A percentile compares a stretch with the other conserved stretches of the same genome.
Evolutionary conservation across 2,113 vertebrate genomes (phyloP).

Genomic region (Papio anubis): DNA sequence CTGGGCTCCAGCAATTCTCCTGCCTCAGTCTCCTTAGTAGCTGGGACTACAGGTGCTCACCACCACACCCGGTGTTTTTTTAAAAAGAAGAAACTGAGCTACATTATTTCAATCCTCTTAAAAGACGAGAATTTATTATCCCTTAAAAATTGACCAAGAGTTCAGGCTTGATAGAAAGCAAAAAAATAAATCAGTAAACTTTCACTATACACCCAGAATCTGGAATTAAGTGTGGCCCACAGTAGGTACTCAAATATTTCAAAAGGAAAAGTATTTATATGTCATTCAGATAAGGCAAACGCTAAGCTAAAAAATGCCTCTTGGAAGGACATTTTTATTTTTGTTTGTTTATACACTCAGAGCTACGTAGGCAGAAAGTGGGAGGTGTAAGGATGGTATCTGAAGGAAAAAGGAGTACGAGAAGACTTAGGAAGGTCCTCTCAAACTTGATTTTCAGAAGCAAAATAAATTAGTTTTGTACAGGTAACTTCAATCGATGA

Average conservation of each 20-base stretch:
- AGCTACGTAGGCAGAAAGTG: background rate
- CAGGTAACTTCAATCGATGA: background rate
- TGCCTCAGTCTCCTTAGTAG: background rate
- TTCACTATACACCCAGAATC: background rate
- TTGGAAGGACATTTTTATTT: background rate
- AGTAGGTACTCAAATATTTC: background rate
- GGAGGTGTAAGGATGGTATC: background rate
- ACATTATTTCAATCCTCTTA: background rate
- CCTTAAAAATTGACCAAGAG: background rate
- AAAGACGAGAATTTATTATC: background rate
- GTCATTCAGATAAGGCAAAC: background rate
- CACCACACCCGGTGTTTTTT: background rate
- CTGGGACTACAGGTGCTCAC: background rate
- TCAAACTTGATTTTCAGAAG: conserved; percentile 46
- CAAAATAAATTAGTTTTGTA: background rate
- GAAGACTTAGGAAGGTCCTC: background rate
- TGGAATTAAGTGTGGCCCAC: background rate
- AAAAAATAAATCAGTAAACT: background rate
- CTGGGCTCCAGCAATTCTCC: background rate
- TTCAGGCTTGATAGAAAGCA: background rate
- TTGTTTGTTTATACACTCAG: background rate
- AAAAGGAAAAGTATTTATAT: background rate
- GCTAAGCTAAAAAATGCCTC: background rate
- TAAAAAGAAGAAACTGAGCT: background rate
- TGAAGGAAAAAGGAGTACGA: background rate